Evolutionary conservation across 1,140 invertebrate genomes (phyloP).

Genomic region (Thrips palmi): DNA sequence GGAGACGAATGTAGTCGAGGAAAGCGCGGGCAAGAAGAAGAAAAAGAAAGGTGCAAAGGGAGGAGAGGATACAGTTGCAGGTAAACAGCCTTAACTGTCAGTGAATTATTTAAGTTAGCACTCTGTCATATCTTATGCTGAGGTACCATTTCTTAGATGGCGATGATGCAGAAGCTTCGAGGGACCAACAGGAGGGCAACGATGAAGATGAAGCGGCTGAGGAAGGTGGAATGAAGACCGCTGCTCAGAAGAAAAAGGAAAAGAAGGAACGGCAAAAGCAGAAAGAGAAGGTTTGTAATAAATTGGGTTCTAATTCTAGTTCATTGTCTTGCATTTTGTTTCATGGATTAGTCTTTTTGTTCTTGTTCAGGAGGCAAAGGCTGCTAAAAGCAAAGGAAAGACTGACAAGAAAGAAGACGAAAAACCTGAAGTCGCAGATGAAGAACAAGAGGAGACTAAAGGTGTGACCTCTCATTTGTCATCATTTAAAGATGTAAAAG

Average conservation of each 20-base stretch:
- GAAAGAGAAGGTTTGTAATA: conserved; percentile 32
- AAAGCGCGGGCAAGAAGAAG: conserved; percentile 15
- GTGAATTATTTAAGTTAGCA: conserved; percentile 13
- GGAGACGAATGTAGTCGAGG: conserved; percentile 13
- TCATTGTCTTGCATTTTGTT: no score
- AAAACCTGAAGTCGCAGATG: conserved; percentile 18
- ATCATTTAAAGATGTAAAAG: conserved; percentile 23
- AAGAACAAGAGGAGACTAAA: conserved; percentile 21
- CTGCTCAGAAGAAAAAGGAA: conserved; percentile 71
- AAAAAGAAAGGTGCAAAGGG: conserved; percentile 20
- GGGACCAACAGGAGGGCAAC: conserved; percentile 29
- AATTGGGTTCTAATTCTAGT: no score
- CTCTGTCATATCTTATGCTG: conserved; percentile 11
- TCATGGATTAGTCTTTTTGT: background rate
- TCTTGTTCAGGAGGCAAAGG: background rate
- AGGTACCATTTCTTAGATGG: conserved; percentile 21
- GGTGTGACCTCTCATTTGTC: no score
- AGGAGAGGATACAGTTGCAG: conserved; percentile 22
- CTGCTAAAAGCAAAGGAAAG: conserved; percentile 11
- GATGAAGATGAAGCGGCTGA: conserved; percentile 33
- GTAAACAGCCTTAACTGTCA: conserved; percentile 18
- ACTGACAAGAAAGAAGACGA: conserved; percentile 15
- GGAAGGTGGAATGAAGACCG: conserved; percentile 50
- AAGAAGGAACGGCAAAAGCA: conserved; percentile 69
- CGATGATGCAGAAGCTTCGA: conserved; percentile 27